These are phyloP conservation scores for Nerophis lumbriciformis DNA, from an alignment of 2,113 vertebrate species.

Conservation along the genomic window DNA sequence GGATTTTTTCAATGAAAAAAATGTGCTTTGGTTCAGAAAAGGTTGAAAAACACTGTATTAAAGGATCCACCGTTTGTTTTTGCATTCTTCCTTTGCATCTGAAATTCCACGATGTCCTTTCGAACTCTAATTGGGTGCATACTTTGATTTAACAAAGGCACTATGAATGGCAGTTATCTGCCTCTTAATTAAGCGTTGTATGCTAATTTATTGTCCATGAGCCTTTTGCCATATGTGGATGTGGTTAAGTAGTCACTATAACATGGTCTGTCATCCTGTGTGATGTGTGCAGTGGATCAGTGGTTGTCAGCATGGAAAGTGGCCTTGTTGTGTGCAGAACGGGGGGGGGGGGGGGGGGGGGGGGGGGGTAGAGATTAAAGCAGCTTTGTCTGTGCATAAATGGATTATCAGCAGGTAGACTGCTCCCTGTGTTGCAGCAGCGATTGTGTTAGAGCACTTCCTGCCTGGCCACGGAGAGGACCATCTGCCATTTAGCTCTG, in stretches of 20 bases:
- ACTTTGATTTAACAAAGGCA: too few species aligned
- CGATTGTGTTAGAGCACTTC: conserved; percentile 68
- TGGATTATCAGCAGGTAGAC: conserved; percentile 77
- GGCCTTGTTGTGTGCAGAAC: conserved; percentile 43
- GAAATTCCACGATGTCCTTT: too few species aligned
- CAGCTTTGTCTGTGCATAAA: conserved; percentile 67
- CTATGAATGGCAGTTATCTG: not conserved
- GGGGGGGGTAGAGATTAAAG: conserved; percentile 65
- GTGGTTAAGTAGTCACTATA: conserved; percentile 41
- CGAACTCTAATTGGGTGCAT: too few species aligned
- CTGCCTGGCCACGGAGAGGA: conserved; percentile 62
- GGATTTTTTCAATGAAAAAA: too few species aligned
- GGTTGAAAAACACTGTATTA: too few species aligned
- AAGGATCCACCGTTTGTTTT: too few species aligned
- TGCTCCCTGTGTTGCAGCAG: conserved; percentile 60
- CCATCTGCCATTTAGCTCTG: conserved; percentile 75
- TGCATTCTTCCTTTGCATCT: too few species aligned
- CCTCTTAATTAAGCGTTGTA: conserved; percentile 6
- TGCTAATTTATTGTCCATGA: conserved; percentile 10
- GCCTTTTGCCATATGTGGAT: conserved; percentile 16
- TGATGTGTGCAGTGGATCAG: conserved; percentile 50
- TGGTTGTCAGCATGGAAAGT: conserved; percentile 43
- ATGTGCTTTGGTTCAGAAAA: too few species aligned
- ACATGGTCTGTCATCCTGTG: conserved; percentile 28
- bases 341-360: conserved; percentile 31